Base-by-base conservation (phyloP, 2,113 vertebrate species). In the Corythoichthys haematopterus region DNA sequence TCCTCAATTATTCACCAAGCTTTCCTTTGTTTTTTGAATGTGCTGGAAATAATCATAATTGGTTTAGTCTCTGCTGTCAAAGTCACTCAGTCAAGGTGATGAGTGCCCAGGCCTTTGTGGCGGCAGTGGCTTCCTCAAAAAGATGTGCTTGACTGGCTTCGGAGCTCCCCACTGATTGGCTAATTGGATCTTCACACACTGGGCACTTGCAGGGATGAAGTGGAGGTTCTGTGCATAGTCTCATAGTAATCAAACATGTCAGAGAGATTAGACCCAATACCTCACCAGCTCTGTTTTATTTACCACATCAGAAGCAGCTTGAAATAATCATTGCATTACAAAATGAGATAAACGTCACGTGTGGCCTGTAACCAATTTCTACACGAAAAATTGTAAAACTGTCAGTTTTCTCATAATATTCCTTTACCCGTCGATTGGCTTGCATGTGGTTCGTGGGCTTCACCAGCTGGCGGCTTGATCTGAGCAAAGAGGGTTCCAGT, bases 111-210 rank as follows among this genome's bases (percentile, higher is more conserved):
- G 65, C 85, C 84, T 51, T 55, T 50, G 48, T 70, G 89, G 88
- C 87, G 86, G 88, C 89, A 81, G 72, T 87, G 90, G 88, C 76
- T 89, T 77, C 85, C 71, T 88, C 87, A 85, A 81, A 88, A 55
- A 78, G 92, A 85, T 93, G 84, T 84, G 91, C 56, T 88, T 89
- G 93, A 94, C 93, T 94, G 94, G 83, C 85, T 85, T 79, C 67
- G 81, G 83, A 71, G 46, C 71, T 89, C 87, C 82, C 88, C 84
- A 6, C 89, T 90, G 91, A 91, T 90, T 91, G 93, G 91, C 92
- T 96, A 96, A 97, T 97, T 95, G 95, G 95, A 95, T 95, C 93
- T 95, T 95, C 91, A 94, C 94, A 93, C 93, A 84, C 83, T 79
- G 83, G 79, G 77, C 84, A 80, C 60, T 47, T 77, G 84, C 78